phyloP scores from a whole-genome alignment of 2,888 invertebrate species.

The Baronia brevicornis region DNA sequence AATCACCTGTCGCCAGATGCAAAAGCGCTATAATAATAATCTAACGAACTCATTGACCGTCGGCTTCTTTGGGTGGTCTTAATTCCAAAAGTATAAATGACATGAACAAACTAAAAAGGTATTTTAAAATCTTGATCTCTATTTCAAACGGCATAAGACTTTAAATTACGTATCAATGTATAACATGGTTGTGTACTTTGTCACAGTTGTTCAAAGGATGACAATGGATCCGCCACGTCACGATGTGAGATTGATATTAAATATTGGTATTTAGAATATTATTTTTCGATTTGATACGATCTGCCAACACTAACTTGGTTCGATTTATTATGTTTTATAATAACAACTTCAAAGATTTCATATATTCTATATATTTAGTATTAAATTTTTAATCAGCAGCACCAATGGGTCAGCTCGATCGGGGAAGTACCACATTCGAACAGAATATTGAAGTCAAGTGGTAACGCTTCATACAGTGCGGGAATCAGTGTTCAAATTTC shows the following conservation, averaged over 20 bases:
- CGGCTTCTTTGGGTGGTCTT: conserved; percentile 38
- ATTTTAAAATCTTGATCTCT: background rate
- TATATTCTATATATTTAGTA: too few relatives aligned
- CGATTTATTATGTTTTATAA: too few relatives aligned
- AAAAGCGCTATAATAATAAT: conserved; percentile 29
- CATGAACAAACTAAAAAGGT: conserved; percentile 7
- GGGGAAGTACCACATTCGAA: too few relatives aligned
- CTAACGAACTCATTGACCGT: conserved; percentile 39
- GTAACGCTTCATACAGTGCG: too few relatives aligned
- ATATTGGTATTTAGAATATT: too few relatives aligned
- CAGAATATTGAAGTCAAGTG: too few relatives aligned
- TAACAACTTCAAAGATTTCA: too few relatives aligned
- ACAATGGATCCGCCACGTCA: conserved; percentile 11
- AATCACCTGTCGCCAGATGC: conserved; percentile 35
- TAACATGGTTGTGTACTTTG: conserved; percentile 3
- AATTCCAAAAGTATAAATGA: conserved; percentile 27
- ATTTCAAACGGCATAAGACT: background rate
- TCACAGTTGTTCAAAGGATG: conserved; percentile 5
- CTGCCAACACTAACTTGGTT: too few relatives aligned
- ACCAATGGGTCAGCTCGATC: too few relatives aligned
- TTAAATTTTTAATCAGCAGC: too few relatives aligned
- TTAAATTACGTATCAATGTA: background rate
- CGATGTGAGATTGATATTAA: conserved; percentile 2
- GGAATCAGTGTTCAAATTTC: too few relatives aligned
- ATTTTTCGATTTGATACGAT: too few relatives aligned